phyloP scores from a whole-genome alignment of 2,888 invertebrate species.

The Cylloceria caligata region DNA sequence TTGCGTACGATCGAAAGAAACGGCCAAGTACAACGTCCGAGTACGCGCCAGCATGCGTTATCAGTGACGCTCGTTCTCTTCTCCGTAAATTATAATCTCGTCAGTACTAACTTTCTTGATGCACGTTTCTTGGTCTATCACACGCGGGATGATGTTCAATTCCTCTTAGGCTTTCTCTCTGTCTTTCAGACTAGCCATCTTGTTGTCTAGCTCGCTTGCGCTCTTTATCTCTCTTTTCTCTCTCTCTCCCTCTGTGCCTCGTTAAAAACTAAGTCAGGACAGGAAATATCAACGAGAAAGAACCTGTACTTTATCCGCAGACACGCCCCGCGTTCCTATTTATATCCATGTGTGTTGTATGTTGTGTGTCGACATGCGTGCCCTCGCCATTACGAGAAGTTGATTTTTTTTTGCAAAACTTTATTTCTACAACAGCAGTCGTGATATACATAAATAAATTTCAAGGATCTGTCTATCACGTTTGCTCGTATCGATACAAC shows the following conservation, averaged over 20 bases:
- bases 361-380: slow-evolving; percentile 10
- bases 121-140: slow-evolving; percentile 6
- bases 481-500: slow-evolving; percentile 1
- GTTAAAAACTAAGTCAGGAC: slow-evolving; percentile 22
- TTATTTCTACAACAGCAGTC: neutral
- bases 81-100: slow-evolving; percentile 28
- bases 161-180: slow-evolving; percentile 38
- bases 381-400: slow-evolving; percentile 29
- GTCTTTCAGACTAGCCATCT: slow-evolving; percentile 3
- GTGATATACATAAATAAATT: slow-evolving; percentile 12
- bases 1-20: slow-evolving; percentile 10
- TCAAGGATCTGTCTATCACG: slow-evolving; percentile 33
- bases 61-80: neutral
- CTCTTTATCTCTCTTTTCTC: too few relatives aligned
- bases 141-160: neutral
- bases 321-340: slow-evolving; percentile 53
- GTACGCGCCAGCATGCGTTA: slow-evolving; percentile 23
- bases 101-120: slow-evolving; percentile 31
- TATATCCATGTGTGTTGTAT: slow-evolving; percentile 28
- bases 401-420: slow-evolving; percentile 18
- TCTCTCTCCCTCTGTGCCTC: neutral
- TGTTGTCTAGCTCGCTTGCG: neutral
- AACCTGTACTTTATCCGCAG: slow-evolving; percentile 49
- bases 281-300: slow-evolving; percentile 46
- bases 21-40: neutral